A percentile compares a stretch with the other conserved stretches of the same genome.
Conservation (phyloP, 2,888 invertebrate species). For the Zygogramma bicolorata region DNA sequence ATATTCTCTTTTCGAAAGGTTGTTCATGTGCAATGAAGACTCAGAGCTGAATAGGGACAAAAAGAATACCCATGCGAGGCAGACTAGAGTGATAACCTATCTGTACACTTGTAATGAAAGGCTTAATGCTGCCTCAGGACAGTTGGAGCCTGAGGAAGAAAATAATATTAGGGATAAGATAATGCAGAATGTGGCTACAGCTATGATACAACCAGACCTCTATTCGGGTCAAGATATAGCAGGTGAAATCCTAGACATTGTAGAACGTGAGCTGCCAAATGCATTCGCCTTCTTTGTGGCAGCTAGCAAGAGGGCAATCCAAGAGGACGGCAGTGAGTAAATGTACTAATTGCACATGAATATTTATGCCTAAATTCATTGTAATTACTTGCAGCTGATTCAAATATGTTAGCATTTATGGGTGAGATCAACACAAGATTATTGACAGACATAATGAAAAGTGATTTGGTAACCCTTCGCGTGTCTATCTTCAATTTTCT, state of each 20-base stretch:
- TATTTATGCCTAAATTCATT: neutral
- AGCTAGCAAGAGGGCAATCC: conserved; percentile 55
- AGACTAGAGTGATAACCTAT: conserved; percentile 77
- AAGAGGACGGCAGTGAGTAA: conserved; percentile 57
- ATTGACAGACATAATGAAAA: conserved; percentile 65
- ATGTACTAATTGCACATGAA: neutral
- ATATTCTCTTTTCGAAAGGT: conserved; percentile 83
- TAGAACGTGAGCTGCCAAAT: conserved; percentile 68
- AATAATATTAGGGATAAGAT: conserved; percentile 73
- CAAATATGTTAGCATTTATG: neutral
- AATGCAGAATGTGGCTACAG: conserved; percentile 82
- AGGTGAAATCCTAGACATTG: conserved; percentile 71
- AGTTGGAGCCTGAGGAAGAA: conserved; percentile 34
- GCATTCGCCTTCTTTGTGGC: conserved; percentile 64
- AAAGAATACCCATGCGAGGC: conserved; percentile 68
- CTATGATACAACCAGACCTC: conserved; percentile 82
- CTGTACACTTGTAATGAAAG: conserved; percentile 78
- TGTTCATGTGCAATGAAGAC: conserved; percentile 69
- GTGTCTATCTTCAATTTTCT: conserved; percentile 70
- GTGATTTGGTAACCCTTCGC: conserved; percentile 69
- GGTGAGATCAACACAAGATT: conserved; percentile 69
- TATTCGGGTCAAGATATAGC: conserved; percentile 78
- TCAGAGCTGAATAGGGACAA: conserved; percentile 14
- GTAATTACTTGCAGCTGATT: neutral
- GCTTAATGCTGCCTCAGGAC: conserved; percentile 61